These are phyloP conservation scores for Serrognathus titanus DNA, from an alignment of 2,888 invertebrate genomes.

Conservation along the genomic window DNA sequence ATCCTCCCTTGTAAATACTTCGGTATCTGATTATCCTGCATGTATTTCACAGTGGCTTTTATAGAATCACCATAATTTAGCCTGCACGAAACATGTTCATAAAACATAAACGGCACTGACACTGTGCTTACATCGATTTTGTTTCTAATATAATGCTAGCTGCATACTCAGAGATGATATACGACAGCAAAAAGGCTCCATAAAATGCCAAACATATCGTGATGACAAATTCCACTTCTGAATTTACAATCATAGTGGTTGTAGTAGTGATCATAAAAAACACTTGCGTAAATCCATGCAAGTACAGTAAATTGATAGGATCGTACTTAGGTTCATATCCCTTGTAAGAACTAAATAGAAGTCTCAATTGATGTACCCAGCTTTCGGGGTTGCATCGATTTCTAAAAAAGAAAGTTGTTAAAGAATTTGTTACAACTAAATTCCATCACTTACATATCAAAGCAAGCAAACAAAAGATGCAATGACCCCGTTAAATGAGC, in stretches of 20 bases:
- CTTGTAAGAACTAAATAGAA: too few species aligned
- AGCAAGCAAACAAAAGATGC: constrained; percentile 9
- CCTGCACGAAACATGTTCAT: too few species aligned
- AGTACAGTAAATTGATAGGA: too few species aligned
- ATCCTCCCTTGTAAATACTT: constrained; percentile 5
- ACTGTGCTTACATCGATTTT: constrained; percentile 2
- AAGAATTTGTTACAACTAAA: neutral
- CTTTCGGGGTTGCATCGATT: neutral
- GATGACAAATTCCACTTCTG: too few species aligned
- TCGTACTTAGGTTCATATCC: too few species aligned
- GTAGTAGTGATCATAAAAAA: too few species aligned
- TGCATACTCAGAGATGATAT: constrained; percentile 9
- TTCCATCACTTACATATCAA: constrained; percentile 7
- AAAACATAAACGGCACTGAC: neutral
- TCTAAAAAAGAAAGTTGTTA: constrained; percentile 1
- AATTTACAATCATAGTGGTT: too few species aligned
- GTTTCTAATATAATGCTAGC: constrained; percentile 5
- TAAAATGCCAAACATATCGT: too few species aligned
- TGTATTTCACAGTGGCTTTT: constrained; percentile 2
- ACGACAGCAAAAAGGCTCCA: too few species aligned
- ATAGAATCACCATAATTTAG: constrained; percentile 4
- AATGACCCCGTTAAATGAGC: constrained; percentile 8
- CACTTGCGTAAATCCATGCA: too few species aligned
- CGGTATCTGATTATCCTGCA: constrained; percentile 2
- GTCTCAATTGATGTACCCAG: constrained; percentile 1